Evolutionary conservation across 2,113 vertebrate genomes (phyloP), one percentile per base, ranked within the genome.

Genomic region (Prinia subflava): DNA sequence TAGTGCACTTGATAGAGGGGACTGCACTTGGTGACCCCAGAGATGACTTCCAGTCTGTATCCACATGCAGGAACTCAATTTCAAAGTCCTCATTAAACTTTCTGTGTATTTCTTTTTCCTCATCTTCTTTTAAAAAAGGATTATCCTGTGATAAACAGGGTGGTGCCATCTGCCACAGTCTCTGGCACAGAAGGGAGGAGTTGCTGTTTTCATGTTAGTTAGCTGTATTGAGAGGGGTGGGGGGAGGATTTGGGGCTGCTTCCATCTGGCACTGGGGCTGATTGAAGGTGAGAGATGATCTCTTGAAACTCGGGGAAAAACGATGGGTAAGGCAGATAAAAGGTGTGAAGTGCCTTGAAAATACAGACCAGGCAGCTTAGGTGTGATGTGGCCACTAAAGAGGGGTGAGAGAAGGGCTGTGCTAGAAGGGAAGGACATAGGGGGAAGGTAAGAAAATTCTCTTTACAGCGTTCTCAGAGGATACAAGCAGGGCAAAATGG

Each of bases 81-180:
- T 75, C 86, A 84, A 75, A 92, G 60, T 56, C 73, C 9, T 89
- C 76, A 84, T 94, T 96, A 91, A 87, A 89, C 53, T 84, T 91
- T 42, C 73, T 44, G 25, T 82, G 60, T 78, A 71, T 89, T 95
- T 90, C 23, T 74, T 85, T 80, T 92, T 74, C 76, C 47, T 94
- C 78, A 89, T 95, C 77, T 96, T 89, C 76, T 44, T 81, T 83
- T 46, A 30, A 78, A 87, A 75, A 92, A 74, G 52, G 92, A 96
- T 97, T 95, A 96, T 94, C 91, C 73, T 89, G 69, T 89, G 89
- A 92, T 92, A 94, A 96, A 84, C 64, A 91, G 86, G 96, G 95
- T 64, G 80, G 83, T 94, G 92, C 95, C 96, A 95, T 96, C 95
- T 97, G 96, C 94, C 95, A 96, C 42, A 68, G 80, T 75, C 89